Base-by-base conservation (phyloP, 1,140 invertebrate genomes). In the Drosophila truncata region DNA sequence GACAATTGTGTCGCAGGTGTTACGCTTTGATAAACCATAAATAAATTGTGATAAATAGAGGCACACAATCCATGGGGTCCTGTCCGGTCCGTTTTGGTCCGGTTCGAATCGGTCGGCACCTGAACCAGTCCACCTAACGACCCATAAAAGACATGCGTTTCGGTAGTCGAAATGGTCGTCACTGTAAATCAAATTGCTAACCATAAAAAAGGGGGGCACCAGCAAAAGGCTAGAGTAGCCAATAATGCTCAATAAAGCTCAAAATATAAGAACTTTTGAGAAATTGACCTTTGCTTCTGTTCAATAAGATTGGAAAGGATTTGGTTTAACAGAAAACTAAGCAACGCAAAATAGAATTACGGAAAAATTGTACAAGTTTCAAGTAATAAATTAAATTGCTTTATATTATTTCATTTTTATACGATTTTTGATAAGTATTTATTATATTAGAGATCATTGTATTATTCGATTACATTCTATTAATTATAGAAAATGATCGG, bases 41-140 rank as follows among this genome's bases (percentile, higher is more conserved):
- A 75, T 73, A 79, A 75, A 76, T 82, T 72, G 75, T 86, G 78
- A 86, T 86, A 81, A 85, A 85, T 85, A 71, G 82, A 75, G 78
- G 59, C 70, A 31, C 31, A 59, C 31, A 59, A 35, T 44, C 66
- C 49, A 57, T 31, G 44, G 54, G 54, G 29, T 46, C 55, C 20
- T 33, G 64, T 66, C 9, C 20, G 33, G 64, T 66, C 9, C 14
- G 49, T 23, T 50, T 63, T 9, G 41, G 67, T 64, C 16, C n/a
- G 50, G 33, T 37, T 64, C 25, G 44, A 49, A 50, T 31, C 16
- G 58, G 59, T 23, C 42, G 39, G 23, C 76, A 69, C 70, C 63
- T 75, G 64, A 58, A 47, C 55, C 49, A 65, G 59, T 64, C 66
- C 65, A 67, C 39, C 69, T 74, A 82, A 85, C 74, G 73, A 70